phyloP scores from a whole-genome alignment of 2,888 invertebrate genomes.

The Nematopogon swammerdamellus region DNA sequence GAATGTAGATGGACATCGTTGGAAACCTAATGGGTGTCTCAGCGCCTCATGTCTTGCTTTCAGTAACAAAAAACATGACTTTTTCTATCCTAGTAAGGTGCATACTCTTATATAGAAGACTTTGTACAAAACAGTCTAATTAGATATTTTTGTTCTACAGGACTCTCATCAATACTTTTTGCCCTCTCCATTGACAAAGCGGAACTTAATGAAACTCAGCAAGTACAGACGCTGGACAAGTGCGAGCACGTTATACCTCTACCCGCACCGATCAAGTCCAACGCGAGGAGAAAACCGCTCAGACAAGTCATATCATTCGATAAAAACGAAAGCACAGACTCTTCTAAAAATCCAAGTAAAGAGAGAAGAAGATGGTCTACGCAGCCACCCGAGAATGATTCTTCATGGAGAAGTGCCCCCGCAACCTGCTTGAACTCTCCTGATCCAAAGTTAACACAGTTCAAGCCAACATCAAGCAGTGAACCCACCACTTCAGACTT shows the following conservation, averaged over 20 bases:
- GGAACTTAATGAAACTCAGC: conserved; percentile 66
- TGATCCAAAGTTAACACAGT: conserved; percentile 27
- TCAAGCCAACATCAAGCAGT: conserved; percentile 28
- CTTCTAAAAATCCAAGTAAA: conserved; percentile 13
- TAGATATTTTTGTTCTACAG: too few relatives aligned
- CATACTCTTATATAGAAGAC: too few relatives aligned
- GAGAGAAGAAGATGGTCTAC: conserved; percentile 11
- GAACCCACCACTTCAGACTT: conserved; percentile 45
- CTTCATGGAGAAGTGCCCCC: conserved; percentile 55
- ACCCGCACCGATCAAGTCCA: conserved; percentile 57
- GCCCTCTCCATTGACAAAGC: conserved; percentile 88
- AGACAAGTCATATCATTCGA: conserved; percentile 52
- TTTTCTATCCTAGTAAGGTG: too few relatives aligned
- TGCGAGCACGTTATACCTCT: conserved; percentile 70
- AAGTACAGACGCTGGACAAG: conserved; percentile 39
- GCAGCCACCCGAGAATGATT: conserved; percentile 15
- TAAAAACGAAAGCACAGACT: conserved; percentile 25
- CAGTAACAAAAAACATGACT: too few relatives aligned
- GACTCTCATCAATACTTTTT: conserved; percentile 85
- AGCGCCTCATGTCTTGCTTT: too few relatives aligned
- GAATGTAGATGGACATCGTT: too few relatives aligned
- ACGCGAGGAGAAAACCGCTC: conserved; percentile 38
- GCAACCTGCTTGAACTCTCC: conserved; percentile 63
- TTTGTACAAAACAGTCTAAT: too few relatives aligned
- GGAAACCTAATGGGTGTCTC: too few relatives aligned